A percentile compares a stretch with the other conserved stretches of the same genome.
Evolutionary conservation across 1,140 invertebrate species (phyloP).

Genomic region (Penaeus indicus): DNA sequence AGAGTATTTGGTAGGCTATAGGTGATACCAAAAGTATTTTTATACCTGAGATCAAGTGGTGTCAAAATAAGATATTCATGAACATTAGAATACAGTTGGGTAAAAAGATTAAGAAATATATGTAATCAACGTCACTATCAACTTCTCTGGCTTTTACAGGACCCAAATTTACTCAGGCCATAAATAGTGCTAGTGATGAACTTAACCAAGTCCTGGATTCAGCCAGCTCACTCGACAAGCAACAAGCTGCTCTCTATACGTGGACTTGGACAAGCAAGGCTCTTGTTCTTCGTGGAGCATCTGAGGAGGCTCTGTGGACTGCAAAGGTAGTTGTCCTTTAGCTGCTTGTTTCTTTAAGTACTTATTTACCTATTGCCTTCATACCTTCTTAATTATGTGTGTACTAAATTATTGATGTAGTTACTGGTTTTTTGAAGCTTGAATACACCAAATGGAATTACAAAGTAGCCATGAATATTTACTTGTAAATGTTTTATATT

Average conservation of each 20-base stretch:
- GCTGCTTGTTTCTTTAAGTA: neutral
- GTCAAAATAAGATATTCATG: no score
- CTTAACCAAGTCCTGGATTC: neutral
- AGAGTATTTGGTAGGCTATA: no score
- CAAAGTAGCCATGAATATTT: no score
- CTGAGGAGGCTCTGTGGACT: conserved; percentile 11
- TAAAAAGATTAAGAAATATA: no score
- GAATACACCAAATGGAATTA: no score
- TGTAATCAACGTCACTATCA: no score
- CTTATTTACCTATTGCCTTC: neutral
- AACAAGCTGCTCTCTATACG: conserved; percentile 9
- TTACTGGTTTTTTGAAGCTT: no score
- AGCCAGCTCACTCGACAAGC: neutral
- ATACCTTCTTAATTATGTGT: neutral
- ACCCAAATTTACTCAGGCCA: neutral
- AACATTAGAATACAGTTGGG: no score
- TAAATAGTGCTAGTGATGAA: neutral
- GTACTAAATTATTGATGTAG: no score
- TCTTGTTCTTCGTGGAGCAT: conserved; percentile 10
- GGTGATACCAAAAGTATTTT: no score
- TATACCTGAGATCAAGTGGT: no score
- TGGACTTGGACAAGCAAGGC: conserved; percentile 37
- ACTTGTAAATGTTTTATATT: no score
- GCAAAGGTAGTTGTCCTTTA: conserved; percentile 3
- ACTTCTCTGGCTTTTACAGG: neutral